phyloP scores from a whole-genome alignment of 2,888 invertebrate genomes.

The Drosophila testacea region DNA sequence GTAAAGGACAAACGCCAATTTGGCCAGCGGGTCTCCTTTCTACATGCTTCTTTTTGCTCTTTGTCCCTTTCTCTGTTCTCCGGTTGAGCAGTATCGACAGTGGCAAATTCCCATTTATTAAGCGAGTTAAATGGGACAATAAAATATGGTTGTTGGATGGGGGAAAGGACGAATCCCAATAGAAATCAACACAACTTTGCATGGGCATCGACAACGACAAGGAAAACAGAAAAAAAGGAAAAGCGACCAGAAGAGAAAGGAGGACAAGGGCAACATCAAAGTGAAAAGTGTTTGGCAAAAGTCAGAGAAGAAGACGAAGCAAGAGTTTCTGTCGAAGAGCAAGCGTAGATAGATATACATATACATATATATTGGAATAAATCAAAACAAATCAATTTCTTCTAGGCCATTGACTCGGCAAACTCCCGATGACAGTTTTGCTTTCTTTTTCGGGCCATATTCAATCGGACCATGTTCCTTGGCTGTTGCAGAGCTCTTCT shows the following conservation, averaged over 20 bases:
- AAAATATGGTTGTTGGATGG: constrained; percentile 52
- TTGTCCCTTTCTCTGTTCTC: not conserved
- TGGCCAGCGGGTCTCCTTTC: constrained; percentile 11
- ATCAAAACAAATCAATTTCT: constrained; percentile 78
- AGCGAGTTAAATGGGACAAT: constrained; percentile 67
- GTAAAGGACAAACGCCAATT: constrained; percentile 40
- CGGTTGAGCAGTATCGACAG: constrained; percentile 31
- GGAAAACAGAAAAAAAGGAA: not conserved
- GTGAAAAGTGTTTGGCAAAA: constrained; percentile 26
- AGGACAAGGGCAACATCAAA: constrained; percentile 45
- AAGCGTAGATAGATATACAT: constrained; percentile 3
- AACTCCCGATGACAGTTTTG: constrained; percentile 66
- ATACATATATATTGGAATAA: constrained; percentile 52
- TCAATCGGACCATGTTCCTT: constrained; percentile 31
- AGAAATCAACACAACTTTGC: constrained; percentile 60
- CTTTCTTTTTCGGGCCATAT: constrained; percentile 15
- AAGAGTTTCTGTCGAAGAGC: constrained; percentile 1
- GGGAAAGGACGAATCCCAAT: constrained; percentile 11
- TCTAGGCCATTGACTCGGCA: constrained; percentile 69
- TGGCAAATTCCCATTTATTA: constrained; percentile 67
- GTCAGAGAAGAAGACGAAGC: constrained; percentile 1
- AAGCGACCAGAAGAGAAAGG: not conserved
- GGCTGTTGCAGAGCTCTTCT: constrained; percentile 30
- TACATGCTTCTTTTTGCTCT: not conserved
- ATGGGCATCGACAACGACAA: constrained; percentile 34